A percentile compares a stretch with the other conserved stretches of the same genome.
phyloP scores from a whole-genome alignment of 2,888 invertebrate species.

The Resseliella maxima region DNA sequence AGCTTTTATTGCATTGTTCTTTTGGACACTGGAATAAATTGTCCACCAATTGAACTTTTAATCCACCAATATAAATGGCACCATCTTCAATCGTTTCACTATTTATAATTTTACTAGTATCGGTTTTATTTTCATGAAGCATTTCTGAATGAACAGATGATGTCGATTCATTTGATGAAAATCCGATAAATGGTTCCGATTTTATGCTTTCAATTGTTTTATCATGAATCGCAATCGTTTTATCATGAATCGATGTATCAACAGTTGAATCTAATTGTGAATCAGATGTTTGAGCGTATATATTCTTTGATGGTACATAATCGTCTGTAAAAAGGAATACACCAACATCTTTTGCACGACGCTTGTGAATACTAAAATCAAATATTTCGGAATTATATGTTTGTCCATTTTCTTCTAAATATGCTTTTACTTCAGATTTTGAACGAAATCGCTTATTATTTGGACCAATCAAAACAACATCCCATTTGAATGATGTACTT shows the following conservation, averaged over 20 bases:
- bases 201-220: too few species aligned
- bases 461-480: slow-evolving; percentile 77
- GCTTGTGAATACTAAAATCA: slow-evolving; percentile 72
- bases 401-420: slow-evolving; percentile 65
- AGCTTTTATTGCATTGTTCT: slow-evolving; percentile 87
- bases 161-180: slow-evolving; percentile 54
- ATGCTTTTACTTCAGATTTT: slow-evolving; percentile 70
- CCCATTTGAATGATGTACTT: slow-evolving; percentile 82
- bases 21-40: slow-evolving; percentile 79
- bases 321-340: slow-evolving; percentile 66
- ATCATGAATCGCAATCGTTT: too few species aligned
- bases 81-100: slow-evolving; percentile 58
- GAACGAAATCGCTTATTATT: slow-evolving; percentile 73
- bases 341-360: slow-evolving; percentile 67
- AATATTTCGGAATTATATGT: slow-evolving; percentile 71
- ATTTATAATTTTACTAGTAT: background rate
- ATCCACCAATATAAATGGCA: slow-evolving; percentile 70
- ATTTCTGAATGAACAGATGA: background rate
- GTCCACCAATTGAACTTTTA: slow-evolving; percentile 77
- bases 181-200: slow-evolving; percentile 45
- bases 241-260: background rate
- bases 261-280: slow-evolving; percentile 55
- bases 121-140: background rate
- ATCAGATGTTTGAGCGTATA: slow-evolving; percentile 58
- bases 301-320: slow-evolving; percentile 64